These are phyloP conservation scores for honey bee (Apis mellifera) DNA, from an alignment of 1,140 invertebrate species.

Conservation along the genomic window DNA sequence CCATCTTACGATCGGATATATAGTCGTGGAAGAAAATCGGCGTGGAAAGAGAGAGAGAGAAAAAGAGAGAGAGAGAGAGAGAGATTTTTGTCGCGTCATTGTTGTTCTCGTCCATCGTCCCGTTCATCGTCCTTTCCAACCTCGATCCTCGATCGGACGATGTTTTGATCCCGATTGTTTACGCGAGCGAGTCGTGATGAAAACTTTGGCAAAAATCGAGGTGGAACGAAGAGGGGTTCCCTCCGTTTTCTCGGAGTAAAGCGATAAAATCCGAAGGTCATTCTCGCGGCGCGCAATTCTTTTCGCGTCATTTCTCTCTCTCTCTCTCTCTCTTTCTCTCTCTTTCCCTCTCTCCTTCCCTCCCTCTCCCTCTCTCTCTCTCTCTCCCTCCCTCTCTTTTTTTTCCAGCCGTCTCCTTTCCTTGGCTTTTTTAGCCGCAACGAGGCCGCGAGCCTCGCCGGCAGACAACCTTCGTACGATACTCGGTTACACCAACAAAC, in stretches of 20 bases:
- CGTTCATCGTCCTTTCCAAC: not conserved
- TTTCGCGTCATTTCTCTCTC: conserved; percentile 61
- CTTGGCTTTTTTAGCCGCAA: conserved; percentile 68
- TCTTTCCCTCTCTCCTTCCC: conserved; percentile 15
- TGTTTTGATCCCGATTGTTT: not conserved
- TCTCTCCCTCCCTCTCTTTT: conserved; percentile 28
- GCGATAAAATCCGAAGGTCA: conserved; percentile 65
- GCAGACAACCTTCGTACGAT: conserved; percentile 78
- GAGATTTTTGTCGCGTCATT: too few relatives aligned
- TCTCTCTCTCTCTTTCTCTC: conserved; percentile 53
- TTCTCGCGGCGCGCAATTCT: conserved; percentile 64
- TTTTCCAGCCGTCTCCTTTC: conserved; percentile 58
- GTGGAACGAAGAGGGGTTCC: not conserved
- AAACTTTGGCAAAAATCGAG: conserved; percentile 32
- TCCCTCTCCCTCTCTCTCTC: conserved; percentile 53
- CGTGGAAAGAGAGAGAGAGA: too few relatives aligned
- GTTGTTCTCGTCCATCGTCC: too few relatives aligned
- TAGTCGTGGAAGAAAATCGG: conserved; percentile 12
- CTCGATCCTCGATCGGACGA: not conserved
- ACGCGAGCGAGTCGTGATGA: not conserved
- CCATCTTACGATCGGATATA: conserved; percentile 77
- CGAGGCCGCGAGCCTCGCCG: conserved; percentile 74
- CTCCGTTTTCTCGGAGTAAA: conserved; percentile 36
- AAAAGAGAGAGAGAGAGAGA: too few relatives aligned
- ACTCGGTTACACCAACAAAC: conserved; percentile 67